Evolutionary conservation across 2,113 vertebrate genomes (phyloP).

Genomic region (Chrysemys picta): DNA sequence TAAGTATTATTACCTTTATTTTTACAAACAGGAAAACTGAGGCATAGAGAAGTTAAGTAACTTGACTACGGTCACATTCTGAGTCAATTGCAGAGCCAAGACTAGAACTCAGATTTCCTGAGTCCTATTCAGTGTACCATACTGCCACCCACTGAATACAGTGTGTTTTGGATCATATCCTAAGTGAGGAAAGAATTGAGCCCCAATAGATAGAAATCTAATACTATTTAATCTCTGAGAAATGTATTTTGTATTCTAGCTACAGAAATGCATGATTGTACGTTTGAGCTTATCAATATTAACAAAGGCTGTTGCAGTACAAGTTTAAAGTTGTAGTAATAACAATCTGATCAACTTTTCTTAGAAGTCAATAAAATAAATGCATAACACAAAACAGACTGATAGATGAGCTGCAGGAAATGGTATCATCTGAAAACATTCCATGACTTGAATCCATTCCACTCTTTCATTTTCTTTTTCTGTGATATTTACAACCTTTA

Average conservation of each 20-base stretch:
- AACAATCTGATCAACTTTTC: not conserved
- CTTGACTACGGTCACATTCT: not conserved
- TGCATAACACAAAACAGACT: not conserved
- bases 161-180: not conserved
- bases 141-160: not conserved
- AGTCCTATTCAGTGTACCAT: accelerated
- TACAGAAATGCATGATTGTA: slow-evolving; percentile 11
- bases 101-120: not conserved
- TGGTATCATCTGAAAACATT: slow-evolving; percentile 21
- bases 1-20: not conserved
- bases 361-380: slow-evolving; percentile 24
- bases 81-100: accelerated
- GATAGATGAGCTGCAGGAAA: not conserved
- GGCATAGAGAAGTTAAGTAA: accelerated
- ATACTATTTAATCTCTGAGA: not conserved
- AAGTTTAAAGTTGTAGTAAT: not conserved
- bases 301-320: not conserved
- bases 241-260: not conserved
- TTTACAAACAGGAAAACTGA: not conserved
- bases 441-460: not conserved
- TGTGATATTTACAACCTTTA: not conserved
- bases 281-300: not conserved
- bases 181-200: accelerated
- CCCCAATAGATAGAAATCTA: accelerated
- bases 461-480: not conserved